Evolutionary conservation across 2,888 invertebrate species (phyloP).

Genomic region (Sinelater perroti): DNA sequence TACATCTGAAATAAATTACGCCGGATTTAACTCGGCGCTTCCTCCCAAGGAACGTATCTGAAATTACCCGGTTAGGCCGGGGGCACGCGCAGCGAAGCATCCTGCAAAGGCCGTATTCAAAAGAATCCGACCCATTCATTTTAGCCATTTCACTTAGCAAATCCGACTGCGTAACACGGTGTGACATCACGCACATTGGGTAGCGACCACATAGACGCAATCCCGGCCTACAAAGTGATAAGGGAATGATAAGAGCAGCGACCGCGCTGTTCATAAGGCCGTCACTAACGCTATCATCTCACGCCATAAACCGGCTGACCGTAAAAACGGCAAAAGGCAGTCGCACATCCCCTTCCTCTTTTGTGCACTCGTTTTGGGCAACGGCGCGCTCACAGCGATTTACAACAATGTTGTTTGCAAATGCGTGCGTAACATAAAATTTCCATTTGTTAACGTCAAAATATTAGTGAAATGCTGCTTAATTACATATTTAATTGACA

Average conservation of each 20-base stretch:
- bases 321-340: conserved; percentile 56
- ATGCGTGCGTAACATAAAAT: no score
- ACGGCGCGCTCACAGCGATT: conserved; percentile 13
- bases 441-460: no score
- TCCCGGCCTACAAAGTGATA: conserved; percentile 52
- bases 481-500: no score
- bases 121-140: conserved; percentile 20
- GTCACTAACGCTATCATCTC: conserved; percentile 58
- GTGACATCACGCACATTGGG: conserved; percentile 35
- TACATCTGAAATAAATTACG: no score
- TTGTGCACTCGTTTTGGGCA: conserved; percentile 24
- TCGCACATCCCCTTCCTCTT: conserved; percentile 28
- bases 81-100: not conserved
- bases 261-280: conserved; percentile 54
- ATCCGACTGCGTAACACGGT: conserved; percentile 29
- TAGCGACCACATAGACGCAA: conserved; percentile 46
- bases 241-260: conserved; percentile 51
- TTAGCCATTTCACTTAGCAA: conserved; percentile 31
- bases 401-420: conserved; percentile 16
- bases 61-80: not conserved
- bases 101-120: conserved; percentile 8
- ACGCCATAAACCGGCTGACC: conserved; percentile 58
- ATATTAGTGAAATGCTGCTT: no score
- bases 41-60: no score
- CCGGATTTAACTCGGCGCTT: no score